Conservation (phyloP, 2,888 invertebrate genomes). For the Orchesella flavescens region DNA sequence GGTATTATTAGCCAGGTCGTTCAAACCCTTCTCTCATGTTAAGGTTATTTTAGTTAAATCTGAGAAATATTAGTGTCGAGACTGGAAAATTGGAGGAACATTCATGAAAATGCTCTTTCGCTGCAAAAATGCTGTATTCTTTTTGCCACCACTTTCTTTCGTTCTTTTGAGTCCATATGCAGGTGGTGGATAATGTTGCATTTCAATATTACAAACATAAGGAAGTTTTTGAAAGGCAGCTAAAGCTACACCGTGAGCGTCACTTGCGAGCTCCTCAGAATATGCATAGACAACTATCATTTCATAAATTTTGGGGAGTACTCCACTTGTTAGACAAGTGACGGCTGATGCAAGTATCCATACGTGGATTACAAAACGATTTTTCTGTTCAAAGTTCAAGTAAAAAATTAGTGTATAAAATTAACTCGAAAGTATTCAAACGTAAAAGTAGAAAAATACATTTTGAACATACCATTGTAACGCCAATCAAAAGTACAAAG, state of each 20-base stretch:
- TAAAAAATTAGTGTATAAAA: neutral
- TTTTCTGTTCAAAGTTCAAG: slow-evolving; percentile 12
- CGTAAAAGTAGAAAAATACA: neutral
- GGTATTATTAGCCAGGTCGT: no score
- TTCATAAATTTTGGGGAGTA: slow-evolving; percentile 39
- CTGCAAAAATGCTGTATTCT: neutral
- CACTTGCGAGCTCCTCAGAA: slow-evolving; percentile 29
- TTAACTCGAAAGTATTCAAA: no score
- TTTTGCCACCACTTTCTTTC: neutral
- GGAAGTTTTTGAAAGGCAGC: slow-evolving; percentile 44
- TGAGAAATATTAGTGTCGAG: no score
- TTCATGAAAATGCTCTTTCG: slow-evolving; percentile 14
- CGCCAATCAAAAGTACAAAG: slow-evolving; percentile 1
- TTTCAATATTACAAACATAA: slow-evolving; percentile 37
- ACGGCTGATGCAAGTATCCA: slow-evolving; percentile 37
- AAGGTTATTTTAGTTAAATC: no score
- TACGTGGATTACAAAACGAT: slow-evolving; percentile 1
- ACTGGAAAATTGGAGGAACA: no score
- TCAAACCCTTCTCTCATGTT: no score
- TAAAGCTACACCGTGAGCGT: slow-evolving; percentile 24
- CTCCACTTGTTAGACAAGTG: neutral
- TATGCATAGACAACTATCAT: slow-evolving; percentile 53
- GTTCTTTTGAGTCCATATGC: slow-evolving; percentile 2
- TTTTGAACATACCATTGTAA: slow-evolving; percentile 17
- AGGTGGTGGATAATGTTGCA: slow-evolving; percentile 32